phyloP scores from a whole-genome alignment of 2,113 vertebrate genomes.

The Natator depressus region DNA sequence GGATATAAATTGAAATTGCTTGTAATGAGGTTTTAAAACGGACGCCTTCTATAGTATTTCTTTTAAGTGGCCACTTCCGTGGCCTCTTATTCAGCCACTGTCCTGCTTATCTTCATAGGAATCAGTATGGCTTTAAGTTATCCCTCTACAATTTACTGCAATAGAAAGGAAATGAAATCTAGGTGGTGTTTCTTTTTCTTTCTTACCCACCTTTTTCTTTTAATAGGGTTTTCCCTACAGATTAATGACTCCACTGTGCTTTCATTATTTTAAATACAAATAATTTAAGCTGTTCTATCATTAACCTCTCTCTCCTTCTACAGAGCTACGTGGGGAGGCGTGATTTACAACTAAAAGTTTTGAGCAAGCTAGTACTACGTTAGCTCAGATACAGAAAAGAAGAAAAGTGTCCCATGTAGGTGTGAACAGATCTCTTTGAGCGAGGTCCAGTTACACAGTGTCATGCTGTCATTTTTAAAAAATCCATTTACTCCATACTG shows the following conservation, averaged over 20 bases:
- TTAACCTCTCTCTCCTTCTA: not conserved
- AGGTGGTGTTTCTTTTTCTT: slow-evolving; percentile 38
- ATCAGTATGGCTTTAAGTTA: not conserved
- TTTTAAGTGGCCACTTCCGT: slow-evolving; percentile 6
- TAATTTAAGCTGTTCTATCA: slow-evolving; percentile 22
- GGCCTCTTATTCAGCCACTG: slow-evolving; percentile 39
- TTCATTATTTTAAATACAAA: slow-evolving; percentile 43
- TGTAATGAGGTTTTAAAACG: slow-evolving; percentile 38
- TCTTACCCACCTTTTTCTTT: slow-evolving; percentile 32
- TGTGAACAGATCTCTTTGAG: not conserved
- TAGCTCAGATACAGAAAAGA: not conserved
- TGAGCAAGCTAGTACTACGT: accelerated
- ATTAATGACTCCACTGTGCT: not conserved
- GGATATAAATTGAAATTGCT: slow-evolving; percentile 28
- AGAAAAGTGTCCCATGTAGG: not conserved
- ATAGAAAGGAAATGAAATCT: slow-evolving; percentile 6
- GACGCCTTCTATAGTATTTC: slow-evolving; percentile 30
- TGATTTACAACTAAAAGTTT: slow-evolving; percentile 16
- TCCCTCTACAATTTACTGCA: slow-evolving; percentile 1
- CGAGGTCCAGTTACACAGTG: not conserved
- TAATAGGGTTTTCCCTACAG: slow-evolving; percentile 37
- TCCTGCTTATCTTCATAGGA: slow-evolving; percentile 28
- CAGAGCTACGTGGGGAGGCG: not conserved
- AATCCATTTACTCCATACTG: not conserved
- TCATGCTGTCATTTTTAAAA: not conserved